These are phyloP conservation scores for Mustela lutreola DNA, from an alignment of 2,113 vertebrate species.

Conservation along the genomic window DNA sequence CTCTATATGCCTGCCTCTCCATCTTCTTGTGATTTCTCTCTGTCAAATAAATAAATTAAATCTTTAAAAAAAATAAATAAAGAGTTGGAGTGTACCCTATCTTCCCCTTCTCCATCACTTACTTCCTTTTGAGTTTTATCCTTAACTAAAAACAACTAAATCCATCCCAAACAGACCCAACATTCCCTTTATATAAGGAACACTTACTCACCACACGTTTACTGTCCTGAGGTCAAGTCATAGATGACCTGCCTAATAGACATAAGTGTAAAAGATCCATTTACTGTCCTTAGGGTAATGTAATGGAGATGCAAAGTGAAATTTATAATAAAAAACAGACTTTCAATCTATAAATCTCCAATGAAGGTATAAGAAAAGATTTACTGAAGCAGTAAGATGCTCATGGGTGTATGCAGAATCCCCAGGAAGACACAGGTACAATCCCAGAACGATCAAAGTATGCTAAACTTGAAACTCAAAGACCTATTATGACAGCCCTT, in stretches of 20 bases:
- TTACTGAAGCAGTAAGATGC: not conserved
- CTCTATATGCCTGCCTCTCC: too few relatives aligned
- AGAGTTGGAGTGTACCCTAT: not conserved
- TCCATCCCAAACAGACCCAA: not conserved
- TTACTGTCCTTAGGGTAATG: not conserved
- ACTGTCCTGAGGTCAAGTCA: not conserved
- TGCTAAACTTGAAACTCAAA: not conserved
- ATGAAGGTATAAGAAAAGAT: not conserved
- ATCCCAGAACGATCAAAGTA: not conserved
- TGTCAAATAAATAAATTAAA: too few relatives aligned
- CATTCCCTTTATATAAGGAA: not conserved
- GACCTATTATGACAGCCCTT: not conserved
- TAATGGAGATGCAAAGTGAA: conserved; percentile 23
- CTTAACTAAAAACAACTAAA: not conserved
- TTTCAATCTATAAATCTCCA: not conserved
- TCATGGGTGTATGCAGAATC: not conserved
- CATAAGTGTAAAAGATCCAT: not conserved
- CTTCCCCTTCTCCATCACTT: not conserved
- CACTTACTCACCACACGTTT: not conserved
- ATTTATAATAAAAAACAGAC: not conserved
- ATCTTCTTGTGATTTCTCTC: too few relatives aligned
- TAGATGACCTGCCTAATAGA: not conserved
- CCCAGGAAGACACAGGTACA: not conserved
- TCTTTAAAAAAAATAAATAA: too few relatives aligned
- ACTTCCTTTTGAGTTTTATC: not conserved